Conservation (phyloP, 2,113 vertebrate species). For the Dicerorhinus sumatrensis region DNA sequence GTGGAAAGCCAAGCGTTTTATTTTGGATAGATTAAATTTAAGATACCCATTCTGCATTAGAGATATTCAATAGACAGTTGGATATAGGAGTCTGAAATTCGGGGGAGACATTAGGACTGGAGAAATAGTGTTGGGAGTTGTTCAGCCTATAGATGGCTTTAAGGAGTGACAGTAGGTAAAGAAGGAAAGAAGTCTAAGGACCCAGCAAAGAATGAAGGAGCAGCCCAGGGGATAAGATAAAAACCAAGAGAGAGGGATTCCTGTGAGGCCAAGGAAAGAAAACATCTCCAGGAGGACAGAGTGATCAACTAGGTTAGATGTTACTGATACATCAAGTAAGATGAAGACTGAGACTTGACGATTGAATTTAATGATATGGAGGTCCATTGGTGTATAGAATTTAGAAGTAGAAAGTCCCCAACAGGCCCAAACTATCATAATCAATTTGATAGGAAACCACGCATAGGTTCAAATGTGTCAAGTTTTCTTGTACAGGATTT, state of each 20-base stretch:
- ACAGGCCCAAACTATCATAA: neutral
- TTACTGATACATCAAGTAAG: neutral
- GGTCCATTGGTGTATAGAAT: neutral
- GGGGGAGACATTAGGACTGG: neutral
- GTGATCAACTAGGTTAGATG: neutral
- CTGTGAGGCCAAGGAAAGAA: neutral
- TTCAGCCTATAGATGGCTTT: neutral
- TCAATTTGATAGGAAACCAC: neutral
- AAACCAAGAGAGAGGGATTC: neutral
- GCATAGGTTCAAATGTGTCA: neutral
- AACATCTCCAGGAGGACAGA: neutral
- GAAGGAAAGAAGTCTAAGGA: neutral
- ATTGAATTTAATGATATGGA: neutral
- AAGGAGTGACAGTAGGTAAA: neutral
- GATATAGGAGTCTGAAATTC: neutral
- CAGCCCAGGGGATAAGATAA: neutral
- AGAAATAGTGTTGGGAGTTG: neutral
- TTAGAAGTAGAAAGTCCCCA: neutral
- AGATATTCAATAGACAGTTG: neutral
- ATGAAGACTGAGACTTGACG: neutral
- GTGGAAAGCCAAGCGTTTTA: neutral
- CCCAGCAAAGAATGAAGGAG: neutral
- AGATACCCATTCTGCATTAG: neutral
- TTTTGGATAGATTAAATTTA: neutral
- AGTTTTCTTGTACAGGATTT: neutral